Conservation (phyloP, 2,888 invertebrate species). For the Lasius platythorax region DNA sequence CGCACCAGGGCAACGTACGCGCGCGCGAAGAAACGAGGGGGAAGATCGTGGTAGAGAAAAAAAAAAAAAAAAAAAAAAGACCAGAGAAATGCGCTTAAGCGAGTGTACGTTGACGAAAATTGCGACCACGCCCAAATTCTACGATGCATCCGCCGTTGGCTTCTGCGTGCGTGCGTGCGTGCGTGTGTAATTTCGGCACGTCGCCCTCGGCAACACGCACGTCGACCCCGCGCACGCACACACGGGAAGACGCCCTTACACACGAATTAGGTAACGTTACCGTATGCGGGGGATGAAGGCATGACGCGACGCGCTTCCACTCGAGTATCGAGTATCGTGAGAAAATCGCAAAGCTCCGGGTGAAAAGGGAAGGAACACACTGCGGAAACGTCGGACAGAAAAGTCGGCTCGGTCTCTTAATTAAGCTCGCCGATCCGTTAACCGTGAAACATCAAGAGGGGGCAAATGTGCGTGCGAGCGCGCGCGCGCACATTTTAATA, state of each 20-base stretch:
- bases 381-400: background rate
- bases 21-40: background rate
- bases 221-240: conserved; percentile 28
- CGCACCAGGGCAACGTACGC: too few species aligned
- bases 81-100: conserved; percentile 47
- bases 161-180: conserved; percentile 36
- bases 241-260: background rate
- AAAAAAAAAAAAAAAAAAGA: background rate
- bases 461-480: background rate
- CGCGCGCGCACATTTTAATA: background rate
- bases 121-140: conserved; percentile 71
- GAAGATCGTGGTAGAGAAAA: background rate
- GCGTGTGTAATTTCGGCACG: conserved; percentile 23
- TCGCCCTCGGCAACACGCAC: conserved; percentile 14
- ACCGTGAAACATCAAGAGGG: background rate
- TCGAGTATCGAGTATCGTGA: conserved; percentile 61
- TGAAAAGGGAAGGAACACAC: conserved; percentile 37
- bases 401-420: background rate
- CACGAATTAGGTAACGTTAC: conserved; percentile 58
- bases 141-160: conserved; percentile 59
- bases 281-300: conserved; percentile 68
- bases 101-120: conserved; percentile 68
- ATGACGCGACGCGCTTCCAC: conserved; percentile 23
- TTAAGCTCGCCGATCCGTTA: background rate
- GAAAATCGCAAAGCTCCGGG: conserved; percentile 51